Evolutionary conservation across 2,888 invertebrate genomes (phyloP).

Genomic region (Agrochola macilenta): DNA sequence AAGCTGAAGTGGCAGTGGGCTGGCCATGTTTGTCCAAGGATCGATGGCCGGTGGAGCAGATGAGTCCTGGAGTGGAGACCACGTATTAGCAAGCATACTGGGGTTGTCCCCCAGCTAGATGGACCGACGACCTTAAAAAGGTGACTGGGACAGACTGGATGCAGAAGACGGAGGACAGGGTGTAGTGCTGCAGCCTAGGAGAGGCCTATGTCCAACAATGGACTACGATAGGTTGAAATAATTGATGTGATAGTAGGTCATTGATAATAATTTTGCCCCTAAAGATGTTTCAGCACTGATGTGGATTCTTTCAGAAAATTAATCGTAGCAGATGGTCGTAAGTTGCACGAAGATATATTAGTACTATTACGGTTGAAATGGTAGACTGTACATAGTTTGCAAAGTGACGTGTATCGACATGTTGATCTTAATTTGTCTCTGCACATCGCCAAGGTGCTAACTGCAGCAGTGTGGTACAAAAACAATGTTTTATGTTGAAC

Average conservation of each 20-base stretch:
- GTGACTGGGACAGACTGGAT: not conserved
- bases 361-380: not conserved
- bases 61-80: not conserved
- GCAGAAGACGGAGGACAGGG: not conserved
- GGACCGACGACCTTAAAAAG: not conserved
- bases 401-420: not conserved
- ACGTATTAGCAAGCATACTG: not conserved
- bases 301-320: not conserved
- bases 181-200: not conserved
- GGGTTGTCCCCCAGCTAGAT: not conserved
- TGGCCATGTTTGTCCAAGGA: not conserved
- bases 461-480: not conserved
- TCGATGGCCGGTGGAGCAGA: not conserved
- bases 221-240: not conserved
- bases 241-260: not conserved
- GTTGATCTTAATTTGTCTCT: not conserved
- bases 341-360: not conserved
- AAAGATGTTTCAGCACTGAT: not conserved
- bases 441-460: not conserved
- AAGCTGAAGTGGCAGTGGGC: not conserved
- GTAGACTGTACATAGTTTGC: not conserved
- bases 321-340: too few species aligned
- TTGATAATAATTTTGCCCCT: too few species aligned
- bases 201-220: not conserved
- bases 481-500: not conserved